phyloP scores from a whole-genome alignment of 2,888 invertebrate species.

The Sinhomidia bicolor region DNA sequence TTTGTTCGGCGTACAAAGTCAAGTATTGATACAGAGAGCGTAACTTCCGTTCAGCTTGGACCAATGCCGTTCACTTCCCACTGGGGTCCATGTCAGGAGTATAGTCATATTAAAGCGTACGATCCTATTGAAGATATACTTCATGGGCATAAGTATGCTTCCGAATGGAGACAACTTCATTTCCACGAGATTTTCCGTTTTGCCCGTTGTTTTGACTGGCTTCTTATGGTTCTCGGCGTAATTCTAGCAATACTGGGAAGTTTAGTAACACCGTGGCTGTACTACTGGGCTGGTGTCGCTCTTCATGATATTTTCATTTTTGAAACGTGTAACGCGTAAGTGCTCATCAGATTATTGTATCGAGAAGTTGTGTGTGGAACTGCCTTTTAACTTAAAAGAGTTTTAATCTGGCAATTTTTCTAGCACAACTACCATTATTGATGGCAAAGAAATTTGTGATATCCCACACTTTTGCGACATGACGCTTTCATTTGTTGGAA shows the following conservation, averaged over 20 bases:
- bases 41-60: neutral
- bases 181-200: conserved; percentile 64
- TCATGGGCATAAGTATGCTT: neutral
- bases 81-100: conserved; percentile 34
- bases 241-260: conserved; percentile 46
- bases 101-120: conserved; percentile 18
- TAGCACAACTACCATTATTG: neutral
- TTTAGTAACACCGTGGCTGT: conserved; percentile 24
- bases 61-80: neutral
- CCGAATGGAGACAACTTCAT: neutral
- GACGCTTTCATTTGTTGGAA: neutral
- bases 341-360: neutral
- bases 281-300: conserved; percentile 29
- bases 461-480: neutral
- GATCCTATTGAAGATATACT: conserved; percentile 2
- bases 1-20: neutral
- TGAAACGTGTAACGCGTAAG: conserved; percentile 23
- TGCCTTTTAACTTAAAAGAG: too few relatives aligned
- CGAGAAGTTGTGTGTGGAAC: too few relatives aligned
- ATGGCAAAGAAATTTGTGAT: neutral
- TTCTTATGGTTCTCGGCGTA: conserved; percentile 63
- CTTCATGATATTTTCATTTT: conserved; percentile 42
- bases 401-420: too few relatives aligned
- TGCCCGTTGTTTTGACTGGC: conserved; percentile 57
- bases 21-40: neutral